Evolutionary conservation across 2,113 vertebrate genomes (phyloP), one percentile per base, ranked within the genome.

Genomic region (Pteruthius melanotis): DNA sequence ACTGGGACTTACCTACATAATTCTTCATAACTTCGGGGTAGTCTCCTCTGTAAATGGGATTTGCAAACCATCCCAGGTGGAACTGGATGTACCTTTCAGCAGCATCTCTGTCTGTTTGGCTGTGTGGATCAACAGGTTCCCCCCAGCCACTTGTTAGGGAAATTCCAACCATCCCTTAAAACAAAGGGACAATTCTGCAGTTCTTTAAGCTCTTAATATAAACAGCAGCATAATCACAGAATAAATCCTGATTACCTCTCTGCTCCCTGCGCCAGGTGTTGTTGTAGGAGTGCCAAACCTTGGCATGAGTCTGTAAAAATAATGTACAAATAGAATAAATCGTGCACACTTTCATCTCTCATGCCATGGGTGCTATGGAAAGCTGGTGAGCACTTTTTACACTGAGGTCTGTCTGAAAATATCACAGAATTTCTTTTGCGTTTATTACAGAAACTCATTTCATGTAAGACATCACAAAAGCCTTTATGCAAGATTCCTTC

Each of bases 11-110:
- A 98, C 99, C 99, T 54, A 99, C 97, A 7, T 98, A 98, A 90
- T 99, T 98, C 97, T 99, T 99, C 99, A 99, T 99, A 44, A 98
- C 98, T 96, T 99, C 98, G 50, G 99, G 99, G 78, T 99, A 99
- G 97, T 99, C 99, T 68, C 99, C 99, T n/a, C 98, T 98, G 80
- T 98, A 99, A 85, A 99, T 97, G 3, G 99, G 99, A 47, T 99
- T 99, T 77, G 99, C 99, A 96, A 99, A 99, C 99, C 99, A 99
- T 88, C 99, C 99, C 76, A 99, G 89, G 83, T 98, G 98, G 97
- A 99, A 99, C 85, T 99, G 99, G 30, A 99, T 98, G 27, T 99
- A 99, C 97, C 99, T 97, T 89, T 99, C 99, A 4, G 99, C 99
- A 75, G 99, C 99, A 22, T 99, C 99, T 18, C 98, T 95, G 56